Evolutionary conservation across 1,140 invertebrate species (phyloP).

Genomic region (Formica selysi): DNA sequence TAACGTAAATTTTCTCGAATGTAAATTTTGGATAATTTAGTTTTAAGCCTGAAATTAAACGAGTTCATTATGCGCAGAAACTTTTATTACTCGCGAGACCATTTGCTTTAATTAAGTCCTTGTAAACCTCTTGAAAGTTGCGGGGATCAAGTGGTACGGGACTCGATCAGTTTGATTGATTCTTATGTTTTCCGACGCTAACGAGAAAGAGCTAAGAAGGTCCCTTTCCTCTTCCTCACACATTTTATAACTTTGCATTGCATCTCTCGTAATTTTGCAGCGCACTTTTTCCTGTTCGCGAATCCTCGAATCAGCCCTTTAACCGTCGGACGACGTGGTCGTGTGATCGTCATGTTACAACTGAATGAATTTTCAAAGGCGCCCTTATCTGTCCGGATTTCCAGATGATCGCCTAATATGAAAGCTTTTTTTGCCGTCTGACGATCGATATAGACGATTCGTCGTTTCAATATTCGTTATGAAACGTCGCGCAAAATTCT

Average conservation of each 20-base stretch:
- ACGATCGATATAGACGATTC: conserved; percentile 60
- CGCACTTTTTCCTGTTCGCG: not conserved
- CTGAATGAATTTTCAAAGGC: conserved; percentile 68
- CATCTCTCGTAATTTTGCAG: conserved; percentile 17
- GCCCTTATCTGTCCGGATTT: conserved; percentile 66
- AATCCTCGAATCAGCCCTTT: conserved; percentile 46
- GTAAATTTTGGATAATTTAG: conserved; percentile 64
- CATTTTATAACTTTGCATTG: conserved; percentile 25
- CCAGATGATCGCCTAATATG: conserved; percentile 59
- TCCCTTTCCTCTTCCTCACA: not conserved
- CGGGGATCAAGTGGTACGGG: conserved; percentile 27
- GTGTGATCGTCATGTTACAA: conserved; percentile 51
- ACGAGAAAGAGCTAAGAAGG: conserved; percentile 1
- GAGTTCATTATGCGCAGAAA: conserved; percentile 53
- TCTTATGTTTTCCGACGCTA: conserved; percentile 47
- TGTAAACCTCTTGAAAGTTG: conserved; percentile 53
- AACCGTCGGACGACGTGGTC: conserved; percentile 6
- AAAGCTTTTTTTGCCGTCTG: conserved; percentile 32
- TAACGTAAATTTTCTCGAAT: conserved; percentile 44
- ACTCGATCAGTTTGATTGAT: conserved; percentile 58
- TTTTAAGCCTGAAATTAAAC: conserved; percentile 60
- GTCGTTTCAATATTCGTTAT: conserved; percentile 69
- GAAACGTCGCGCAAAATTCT: conserved; percentile 44
- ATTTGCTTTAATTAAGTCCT: conserved; percentile 62
- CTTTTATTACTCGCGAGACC: conserved; percentile 60